Conservation (phyloP, 2,797 vertebrate genomes). For the Muscicapa striata region DNA sequence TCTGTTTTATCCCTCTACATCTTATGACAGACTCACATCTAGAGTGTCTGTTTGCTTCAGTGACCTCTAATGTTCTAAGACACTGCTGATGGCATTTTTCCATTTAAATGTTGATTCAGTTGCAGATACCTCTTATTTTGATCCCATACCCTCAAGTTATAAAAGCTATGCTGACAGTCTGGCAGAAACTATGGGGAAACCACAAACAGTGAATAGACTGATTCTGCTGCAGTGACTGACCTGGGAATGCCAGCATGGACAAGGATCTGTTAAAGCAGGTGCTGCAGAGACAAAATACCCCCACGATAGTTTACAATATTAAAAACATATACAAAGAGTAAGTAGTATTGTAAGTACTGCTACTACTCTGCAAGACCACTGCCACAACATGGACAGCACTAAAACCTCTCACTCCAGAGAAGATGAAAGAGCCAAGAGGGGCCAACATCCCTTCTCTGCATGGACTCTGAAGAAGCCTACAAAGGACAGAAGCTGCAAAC, state of each 20-base stretch:
- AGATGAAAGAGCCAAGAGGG: background rate
- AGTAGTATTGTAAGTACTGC: background rate
- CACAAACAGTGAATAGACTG: background rate
- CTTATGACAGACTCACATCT: background rate
- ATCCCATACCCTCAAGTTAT: background rate
- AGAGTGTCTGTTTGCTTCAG: background rate
- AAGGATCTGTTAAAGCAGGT: background rate
- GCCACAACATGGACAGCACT: background rate
- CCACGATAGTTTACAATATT: background rate
- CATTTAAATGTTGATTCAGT: background rate
- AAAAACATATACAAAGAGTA: background rate
- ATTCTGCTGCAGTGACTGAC: background rate
- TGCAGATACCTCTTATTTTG: background rate
- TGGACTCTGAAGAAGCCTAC: background rate
- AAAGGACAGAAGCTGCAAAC: background rate
- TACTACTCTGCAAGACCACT: background rate
- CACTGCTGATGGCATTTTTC: background rate
- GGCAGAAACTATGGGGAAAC: background rate
- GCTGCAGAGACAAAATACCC: background rate
- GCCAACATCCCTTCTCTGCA: background rate
- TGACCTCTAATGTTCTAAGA: background rate
- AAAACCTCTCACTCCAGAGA: background rate
- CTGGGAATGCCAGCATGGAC: background rate
- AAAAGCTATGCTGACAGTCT: background rate
- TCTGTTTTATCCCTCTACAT: background rate